These are phyloP conservation scores for Stenolophus ochropezus DNA, from an alignment of 2,888 invertebrate genomes.

Conservation along the genomic window DNA sequence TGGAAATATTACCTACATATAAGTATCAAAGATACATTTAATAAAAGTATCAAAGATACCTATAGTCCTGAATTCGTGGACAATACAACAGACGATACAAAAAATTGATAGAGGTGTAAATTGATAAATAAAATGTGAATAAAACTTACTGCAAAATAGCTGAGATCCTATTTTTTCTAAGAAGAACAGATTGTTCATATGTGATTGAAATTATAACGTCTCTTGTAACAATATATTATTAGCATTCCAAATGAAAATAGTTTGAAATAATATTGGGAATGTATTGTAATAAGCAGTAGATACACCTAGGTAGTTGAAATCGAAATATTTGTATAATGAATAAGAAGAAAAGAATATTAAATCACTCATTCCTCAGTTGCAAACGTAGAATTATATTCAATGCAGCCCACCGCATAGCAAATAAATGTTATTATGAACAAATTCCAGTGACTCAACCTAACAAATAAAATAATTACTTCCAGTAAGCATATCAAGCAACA, in stretches of 20 bases:
- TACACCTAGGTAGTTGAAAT: not conserved
- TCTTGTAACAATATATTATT: no score
- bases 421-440: conserved; percentile 27
- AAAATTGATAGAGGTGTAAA: no score
- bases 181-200: no score
- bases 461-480: conserved; percentile 39
- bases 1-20: no score
- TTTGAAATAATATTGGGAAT: not conserved
- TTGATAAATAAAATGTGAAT: no score
- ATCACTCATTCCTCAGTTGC: not conserved
- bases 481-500: conserved; percentile 16
- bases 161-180: no score
- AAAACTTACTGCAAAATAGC: no score
- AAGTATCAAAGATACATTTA: no score
- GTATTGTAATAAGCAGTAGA: not conserved
- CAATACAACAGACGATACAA: no score
- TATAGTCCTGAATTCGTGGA: no score
- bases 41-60: no score
- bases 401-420: not conserved
- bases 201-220: no score
- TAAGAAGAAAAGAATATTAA: conserved; percentile 25
- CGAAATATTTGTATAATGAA: not conserved
- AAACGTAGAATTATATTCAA: not conserved
- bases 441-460: conserved; percentile 24
- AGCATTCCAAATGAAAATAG: not conserved